A percentile compares a stretch with the other conserved stretches of the same genome.
Evolutionary conservation across 2,888 invertebrate genomes (phyloP).

Genomic region (Schrankia costaestrigalis): DNA sequence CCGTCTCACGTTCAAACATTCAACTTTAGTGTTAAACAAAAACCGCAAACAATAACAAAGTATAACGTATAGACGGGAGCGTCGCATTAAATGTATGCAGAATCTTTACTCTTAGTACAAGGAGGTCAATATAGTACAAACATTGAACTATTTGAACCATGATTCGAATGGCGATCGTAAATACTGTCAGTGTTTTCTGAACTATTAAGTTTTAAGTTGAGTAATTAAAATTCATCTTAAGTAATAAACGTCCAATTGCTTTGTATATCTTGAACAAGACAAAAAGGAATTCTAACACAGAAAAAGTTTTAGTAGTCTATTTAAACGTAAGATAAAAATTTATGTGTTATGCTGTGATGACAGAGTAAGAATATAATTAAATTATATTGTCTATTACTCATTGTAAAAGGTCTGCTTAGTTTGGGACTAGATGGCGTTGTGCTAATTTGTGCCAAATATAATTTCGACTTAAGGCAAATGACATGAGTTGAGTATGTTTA

Average conservation of each 20-base stretch:
- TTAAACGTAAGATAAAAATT: too few relatives aligned
- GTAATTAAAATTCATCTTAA: slow-evolving; percentile 63
- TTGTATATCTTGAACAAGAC: too few relatives aligned
- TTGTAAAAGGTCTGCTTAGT: too few relatives aligned
- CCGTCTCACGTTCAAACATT: slow-evolving; percentile 2
- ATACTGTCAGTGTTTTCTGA: slow-evolving; percentile 36
- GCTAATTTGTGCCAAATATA: too few relatives aligned
- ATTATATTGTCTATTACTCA: too few relatives aligned
- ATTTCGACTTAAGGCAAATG: too few relatives aligned
- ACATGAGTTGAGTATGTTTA: too few relatives aligned
- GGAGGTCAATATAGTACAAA: slow-evolving; percentile 30
- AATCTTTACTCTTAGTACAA: slow-evolving; percentile 2
- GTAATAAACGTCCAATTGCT: slow-evolving; percentile 44
- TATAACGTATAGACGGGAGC: not conserved
- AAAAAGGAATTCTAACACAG: too few relatives aligned
- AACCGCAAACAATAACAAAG: slow-evolving; percentile 9
- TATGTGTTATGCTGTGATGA: too few relatives aligned
- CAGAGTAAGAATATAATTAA: too few relatives aligned
- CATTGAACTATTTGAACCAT: slow-evolving; percentile 53
- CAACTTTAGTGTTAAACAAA: slow-evolving; percentile 1
- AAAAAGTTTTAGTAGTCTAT: not conserved
- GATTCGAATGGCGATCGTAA: slow-evolving; percentile 52
- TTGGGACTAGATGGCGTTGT: too few relatives aligned
- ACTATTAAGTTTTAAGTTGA: slow-evolving; percentile 45
- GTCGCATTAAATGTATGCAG: too few relatives aligned